A percentile compares a stretch with the other conserved stretches of the same genome.
These are phyloP conservation scores for Sminthopsis crassicaudata DNA, from an alignment of 2,113 vertebrate species.

Conservation along the genomic window DNA sequence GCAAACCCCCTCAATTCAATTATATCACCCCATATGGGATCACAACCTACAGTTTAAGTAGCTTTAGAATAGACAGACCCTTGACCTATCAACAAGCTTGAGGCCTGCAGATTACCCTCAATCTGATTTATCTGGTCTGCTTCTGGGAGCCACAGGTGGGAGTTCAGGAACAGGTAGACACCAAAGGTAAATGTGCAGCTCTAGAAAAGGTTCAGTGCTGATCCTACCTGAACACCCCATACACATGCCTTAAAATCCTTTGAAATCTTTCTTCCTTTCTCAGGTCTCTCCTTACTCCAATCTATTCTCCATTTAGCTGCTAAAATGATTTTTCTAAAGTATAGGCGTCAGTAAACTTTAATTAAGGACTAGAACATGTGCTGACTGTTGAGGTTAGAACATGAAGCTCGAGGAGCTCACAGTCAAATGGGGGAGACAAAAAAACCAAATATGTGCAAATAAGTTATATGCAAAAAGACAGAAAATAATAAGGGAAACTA, in stretches of 20 bases:
- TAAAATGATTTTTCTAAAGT: neutral
- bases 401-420: neutral
- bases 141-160: neutral
- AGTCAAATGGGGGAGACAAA: neutral
- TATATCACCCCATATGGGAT: too few species aligned
- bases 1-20: too few species aligned
- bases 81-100: too few species aligned
- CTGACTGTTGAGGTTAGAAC: neutral
- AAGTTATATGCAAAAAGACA: neutral
- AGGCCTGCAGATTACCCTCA: neutral
- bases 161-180: too few species aligned
- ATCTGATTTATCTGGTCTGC: neutral
- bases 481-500: neutral
- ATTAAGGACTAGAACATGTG: rapidly evolving
- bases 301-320: neutral
- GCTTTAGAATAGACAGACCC: too few species aligned
- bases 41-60: too few species aligned
- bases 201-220: neutral
- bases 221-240: too few species aligned
- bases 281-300: neutral
- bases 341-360: neutral
- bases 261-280: neutral
- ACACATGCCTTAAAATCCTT: neutral
- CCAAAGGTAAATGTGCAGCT: too few species aligned
- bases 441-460: neutral